These are phyloP conservation scores for Dendrophyllia cribrosa DNA, from an alignment of 64 coral and sea anemone genomes.

Conservation along the genomic window DNA sequence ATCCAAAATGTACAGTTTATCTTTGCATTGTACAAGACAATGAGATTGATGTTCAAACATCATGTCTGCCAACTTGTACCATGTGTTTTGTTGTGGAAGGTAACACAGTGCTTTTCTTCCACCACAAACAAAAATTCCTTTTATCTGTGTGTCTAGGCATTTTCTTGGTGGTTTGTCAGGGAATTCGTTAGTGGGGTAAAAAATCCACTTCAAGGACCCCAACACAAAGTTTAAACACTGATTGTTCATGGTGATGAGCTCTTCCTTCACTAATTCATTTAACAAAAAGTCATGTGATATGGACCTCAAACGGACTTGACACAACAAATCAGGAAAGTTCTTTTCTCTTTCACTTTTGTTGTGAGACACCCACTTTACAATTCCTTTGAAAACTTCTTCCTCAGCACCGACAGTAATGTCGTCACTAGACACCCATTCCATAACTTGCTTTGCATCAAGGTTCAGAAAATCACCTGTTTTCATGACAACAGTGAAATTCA, in stretches of 20 bases:
- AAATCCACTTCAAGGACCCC: background rate
- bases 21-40: background rate
- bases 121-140: constrained; percentile 37
- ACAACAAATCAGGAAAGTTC: background rate
- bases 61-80: background rate
- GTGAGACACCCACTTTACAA: constrained; percentile 5
- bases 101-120: background rate
- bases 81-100: background rate
- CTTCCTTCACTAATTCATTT: background rate
- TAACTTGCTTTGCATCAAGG: background rate
- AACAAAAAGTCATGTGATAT: background rate
- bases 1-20: background rate
- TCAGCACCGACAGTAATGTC: background rate
- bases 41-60: background rate
- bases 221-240: constrained; percentile 2
- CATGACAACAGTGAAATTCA: background rate
- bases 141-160: background rate
- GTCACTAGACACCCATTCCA: constrained; percentile 25
- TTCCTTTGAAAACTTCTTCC: constrained; percentile 20
- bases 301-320: background rate
- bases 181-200: rapidly evolving
- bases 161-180: background rate
- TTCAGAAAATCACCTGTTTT: constrained; percentile 20
- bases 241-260: background rate
- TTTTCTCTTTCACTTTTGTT: constrained; percentile 18